These are phyloP conservation scores for Forbesichthys papilliferus DNA, from an alignment of 2,113 vertebrate genomes.

Conservation along the genomic window DNA sequence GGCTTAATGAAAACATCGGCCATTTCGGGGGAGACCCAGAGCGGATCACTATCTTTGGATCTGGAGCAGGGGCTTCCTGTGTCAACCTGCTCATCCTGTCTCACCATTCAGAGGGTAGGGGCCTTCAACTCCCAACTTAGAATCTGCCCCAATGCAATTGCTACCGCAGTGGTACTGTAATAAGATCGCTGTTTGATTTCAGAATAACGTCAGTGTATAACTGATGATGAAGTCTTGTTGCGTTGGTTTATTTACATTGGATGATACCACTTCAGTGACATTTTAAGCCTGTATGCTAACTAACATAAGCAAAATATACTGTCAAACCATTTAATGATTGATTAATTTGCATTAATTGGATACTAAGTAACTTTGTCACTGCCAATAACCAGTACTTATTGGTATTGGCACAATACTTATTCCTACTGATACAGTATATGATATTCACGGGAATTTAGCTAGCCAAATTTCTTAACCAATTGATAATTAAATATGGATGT, in stretches of 20 bases:
- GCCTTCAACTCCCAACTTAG: not conserved
- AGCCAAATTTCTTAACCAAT: not conserved
- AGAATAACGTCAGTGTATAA: too few relatives aligned
- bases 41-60: slow-evolving; percentile 99
- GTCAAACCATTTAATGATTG: too few relatives aligned
- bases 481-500: slow-evolving; percentile 6
- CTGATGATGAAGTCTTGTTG: too few relatives aligned
- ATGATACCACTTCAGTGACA: too few relatives aligned
- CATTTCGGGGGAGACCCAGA: slow-evolving; percentile 98
- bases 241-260: too few relatives aligned
- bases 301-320: too few relatives aligned
- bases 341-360: too few relatives aligned
- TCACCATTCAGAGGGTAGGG: slow-evolving; percentile 98
- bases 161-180: too few relatives aligned
- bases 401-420: too few relatives aligned
- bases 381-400: not conserved
- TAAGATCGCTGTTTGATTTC: too few relatives aligned
- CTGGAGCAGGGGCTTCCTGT: slow-evolving; percentile 94
- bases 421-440: not conserved
- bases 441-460: not conserved
- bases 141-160: too few relatives aligned
- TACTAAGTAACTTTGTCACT: not conserved
- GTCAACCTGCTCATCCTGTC: slow-evolving; percentile 99
- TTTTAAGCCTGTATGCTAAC: too few relatives aligned
- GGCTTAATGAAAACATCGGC: slow-evolving; percentile 98